These are phyloP conservation scores for Passer domesticus DNA, from an alignment of 2,113 vertebrate genomes.

Conservation along the genomic window DNA sequence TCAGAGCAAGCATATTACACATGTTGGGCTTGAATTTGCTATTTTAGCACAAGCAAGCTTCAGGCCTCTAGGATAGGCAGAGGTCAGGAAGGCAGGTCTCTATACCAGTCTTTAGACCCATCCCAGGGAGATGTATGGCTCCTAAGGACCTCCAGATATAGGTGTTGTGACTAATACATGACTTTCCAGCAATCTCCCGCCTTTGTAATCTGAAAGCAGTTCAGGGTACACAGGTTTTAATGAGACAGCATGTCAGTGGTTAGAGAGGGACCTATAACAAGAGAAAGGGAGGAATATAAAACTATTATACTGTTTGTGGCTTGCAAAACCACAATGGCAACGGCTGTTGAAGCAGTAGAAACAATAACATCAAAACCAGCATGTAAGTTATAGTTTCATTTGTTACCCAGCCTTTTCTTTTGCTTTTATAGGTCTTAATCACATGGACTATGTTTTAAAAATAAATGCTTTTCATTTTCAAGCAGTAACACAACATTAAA, in stretches of 20 bases:
- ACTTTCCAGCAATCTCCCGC: not conserved
- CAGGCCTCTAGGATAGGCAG: not conserved
- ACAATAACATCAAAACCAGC: not conserved
- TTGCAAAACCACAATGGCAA: conserved; percentile 1
- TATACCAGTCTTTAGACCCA: not conserved
- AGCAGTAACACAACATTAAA: conserved; percentile 40
- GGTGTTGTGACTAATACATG: not conserved
- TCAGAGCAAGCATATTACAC: not conserved
- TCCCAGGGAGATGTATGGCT: not conserved
- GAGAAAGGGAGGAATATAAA: not conserved
- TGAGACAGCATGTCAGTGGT: not conserved
- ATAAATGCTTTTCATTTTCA: conserved; percentile 27
- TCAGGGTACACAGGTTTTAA: not conserved
- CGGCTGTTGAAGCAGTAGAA: not conserved
- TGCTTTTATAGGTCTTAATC: conserved; percentile 42
- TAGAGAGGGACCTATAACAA: not conserved
- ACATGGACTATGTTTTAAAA: conserved; percentile 24
- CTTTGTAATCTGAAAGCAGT: not conserved
- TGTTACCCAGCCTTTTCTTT: not conserved
- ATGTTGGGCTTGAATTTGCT: not conserved
- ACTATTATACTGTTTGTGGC: not conserved
- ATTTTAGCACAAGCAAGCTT: not conserved
- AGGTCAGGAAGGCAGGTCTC: not conserved
- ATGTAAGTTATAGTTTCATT: conserved; percentile 23
- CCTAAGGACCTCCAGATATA: not conserved